These are phyloP conservation scores for Vandiemenella viatica DNA, from an alignment of 2,888 invertebrate genomes.

Conservation along the genomic window DNA sequence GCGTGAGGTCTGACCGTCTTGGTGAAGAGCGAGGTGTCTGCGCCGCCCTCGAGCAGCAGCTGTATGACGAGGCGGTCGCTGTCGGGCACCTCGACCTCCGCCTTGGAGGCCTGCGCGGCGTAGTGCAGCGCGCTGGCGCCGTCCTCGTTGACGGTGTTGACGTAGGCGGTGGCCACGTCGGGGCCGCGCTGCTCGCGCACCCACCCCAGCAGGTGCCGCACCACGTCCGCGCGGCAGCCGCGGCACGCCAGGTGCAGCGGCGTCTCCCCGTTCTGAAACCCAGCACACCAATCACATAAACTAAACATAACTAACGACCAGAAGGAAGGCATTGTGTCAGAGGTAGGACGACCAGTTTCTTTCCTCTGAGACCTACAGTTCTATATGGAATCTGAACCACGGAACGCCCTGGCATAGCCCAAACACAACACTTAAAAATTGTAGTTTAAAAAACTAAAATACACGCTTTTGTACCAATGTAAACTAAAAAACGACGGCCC, in stretches of 20 bases:
- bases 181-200: conserved; percentile 60
- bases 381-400: too few relatives aligned
- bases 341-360: too few relatives aligned
- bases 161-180: conserved; percentile 65
- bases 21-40: conserved; percentile 73
- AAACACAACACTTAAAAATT: too few relatives aligned
- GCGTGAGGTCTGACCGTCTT: conserved; percentile 35
- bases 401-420: too few relatives aligned
- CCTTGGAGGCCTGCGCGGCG: conserved; percentile 76
- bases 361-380: too few relatives aligned
- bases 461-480: too few relatives aligned
- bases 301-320: too few relatives aligned
- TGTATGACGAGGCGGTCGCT: conserved; percentile 70
- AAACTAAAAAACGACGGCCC: too few relatives aligned
- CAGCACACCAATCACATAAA: conserved; percentile 11
- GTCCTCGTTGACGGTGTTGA: conserved; percentile 77
- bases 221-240: conserved; percentile 71
- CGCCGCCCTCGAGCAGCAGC: conserved; percentile 77
- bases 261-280: conserved; percentile 79
- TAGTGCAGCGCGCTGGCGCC: conserved; percentile 92
- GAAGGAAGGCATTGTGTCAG: too few relatives aligned
- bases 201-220: conserved; percentile 69
- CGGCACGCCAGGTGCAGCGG: conserved; percentile 88
- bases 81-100: conserved; percentile 60
- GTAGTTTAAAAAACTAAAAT: too few relatives aligned